Evolutionary conservation across 2,113 vertebrate species (phyloP).

Genomic region (Catharus bicknelli): DNA sequence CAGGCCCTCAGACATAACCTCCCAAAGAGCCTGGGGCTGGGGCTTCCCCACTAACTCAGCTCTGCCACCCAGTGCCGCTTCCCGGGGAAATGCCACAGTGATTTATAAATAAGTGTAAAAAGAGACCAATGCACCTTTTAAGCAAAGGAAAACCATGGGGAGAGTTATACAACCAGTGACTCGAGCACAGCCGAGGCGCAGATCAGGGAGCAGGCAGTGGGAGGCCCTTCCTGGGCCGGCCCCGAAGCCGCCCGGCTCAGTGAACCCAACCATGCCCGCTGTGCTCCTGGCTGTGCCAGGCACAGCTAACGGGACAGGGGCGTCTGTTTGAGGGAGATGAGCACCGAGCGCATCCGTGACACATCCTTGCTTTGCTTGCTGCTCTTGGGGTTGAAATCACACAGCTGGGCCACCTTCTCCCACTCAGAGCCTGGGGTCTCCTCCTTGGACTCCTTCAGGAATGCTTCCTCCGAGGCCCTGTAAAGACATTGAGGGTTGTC

Average conservation of each 20-base stretch:
- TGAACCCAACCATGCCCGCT: not conserved
- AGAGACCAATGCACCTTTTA: slow-evolving; percentile 80
- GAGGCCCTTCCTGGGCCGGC: not conserved
- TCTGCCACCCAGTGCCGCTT: slow-evolving; percentile 49
- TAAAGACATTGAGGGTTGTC: not conserved
- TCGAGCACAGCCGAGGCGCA: slow-evolving; percentile 34
- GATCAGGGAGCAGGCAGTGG: slow-evolving; percentile 20
- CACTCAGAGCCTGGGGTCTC: slow-evolving; percentile 90
- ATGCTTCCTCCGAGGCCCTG: slow-evolving; percentile 94
- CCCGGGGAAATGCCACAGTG: slow-evolving; percentile 72
- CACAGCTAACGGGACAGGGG: slow-evolving; percentile 88
- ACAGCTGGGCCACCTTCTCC: slow-evolving; percentile 96
- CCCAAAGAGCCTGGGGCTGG: not conserved
- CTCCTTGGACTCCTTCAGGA: slow-evolving; percentile 89
- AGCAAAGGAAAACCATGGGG: slow-evolving; percentile 77
- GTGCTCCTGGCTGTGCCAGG: slow-evolving; percentile 11
- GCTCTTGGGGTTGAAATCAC: slow-evolving; percentile 99
- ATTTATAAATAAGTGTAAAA: slow-evolving; percentile 81
- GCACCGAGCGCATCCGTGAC: slow-evolving; percentile 95
- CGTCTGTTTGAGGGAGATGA: slow-evolving; percentile 96
- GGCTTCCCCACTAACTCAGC: not conserved
- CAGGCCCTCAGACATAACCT: not conserved
- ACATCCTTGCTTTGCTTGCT: slow-evolving; percentile 98
- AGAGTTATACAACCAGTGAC: slow-evolving; percentile 60
- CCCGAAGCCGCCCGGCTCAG: not conserved